These are phyloP conservation scores for Helicoverpa assulta DNA, from an alignment of 2,888 invertebrate genomes.

Conservation along the genomic window DNA sequence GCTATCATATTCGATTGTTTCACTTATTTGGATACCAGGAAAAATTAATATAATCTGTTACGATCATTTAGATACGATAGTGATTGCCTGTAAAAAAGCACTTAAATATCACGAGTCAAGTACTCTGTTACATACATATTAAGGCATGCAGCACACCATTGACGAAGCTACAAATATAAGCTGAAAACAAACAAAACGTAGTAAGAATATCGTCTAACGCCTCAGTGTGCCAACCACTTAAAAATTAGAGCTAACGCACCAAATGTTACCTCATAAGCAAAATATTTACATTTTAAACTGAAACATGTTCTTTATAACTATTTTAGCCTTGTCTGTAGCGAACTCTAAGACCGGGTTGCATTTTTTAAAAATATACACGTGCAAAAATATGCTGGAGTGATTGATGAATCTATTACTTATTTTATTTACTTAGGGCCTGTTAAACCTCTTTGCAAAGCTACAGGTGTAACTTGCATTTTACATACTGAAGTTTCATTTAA, in stretches of 20 bases:
- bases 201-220: neutral
- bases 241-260: slow-evolving; percentile 47
- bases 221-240: neutral
- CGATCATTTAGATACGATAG: slow-evolving; percentile 31
- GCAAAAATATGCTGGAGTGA: neutral
- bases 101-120: slow-evolving; percentile 77
- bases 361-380: slow-evolving; percentile 23
- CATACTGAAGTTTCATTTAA: neutral
- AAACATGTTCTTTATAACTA: slow-evolving; percentile 48
- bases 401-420: neutral
- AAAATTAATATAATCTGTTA: neutral
- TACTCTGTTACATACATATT: slow-evolving; percentile 68
- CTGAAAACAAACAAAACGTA: neutral
- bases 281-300: slow-evolving; percentile 65
- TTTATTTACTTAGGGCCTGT: neutral
- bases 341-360: slow-evolving; percentile 30
- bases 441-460: neutral
- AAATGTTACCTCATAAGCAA: slow-evolving; percentile 38
- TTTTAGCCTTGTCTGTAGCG: slow-evolving; percentile 29
- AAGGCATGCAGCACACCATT: neutral
- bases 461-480: neutral
- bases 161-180: neutral
- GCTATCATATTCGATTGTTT: neutral
- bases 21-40: neutral
- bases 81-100: slow-evolving; percentile 71